These are phyloP conservation scores for Apotomis capreana DNA, from an alignment of 2,888 invertebrate genomes.

Conservation along the genomic window DNA sequence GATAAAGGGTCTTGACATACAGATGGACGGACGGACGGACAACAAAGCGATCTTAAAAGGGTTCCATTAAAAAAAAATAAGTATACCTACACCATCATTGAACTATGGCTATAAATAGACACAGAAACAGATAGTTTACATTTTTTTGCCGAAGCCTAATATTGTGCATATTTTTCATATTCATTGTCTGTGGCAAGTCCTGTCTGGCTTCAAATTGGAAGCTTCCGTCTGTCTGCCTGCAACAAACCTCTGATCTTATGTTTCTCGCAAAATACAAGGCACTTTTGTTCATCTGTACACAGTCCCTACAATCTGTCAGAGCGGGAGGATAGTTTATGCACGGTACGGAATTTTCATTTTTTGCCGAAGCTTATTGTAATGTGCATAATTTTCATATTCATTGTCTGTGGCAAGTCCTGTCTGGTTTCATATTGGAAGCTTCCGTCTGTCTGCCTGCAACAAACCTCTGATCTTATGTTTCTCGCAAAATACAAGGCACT, in stretches of 20 bases:
- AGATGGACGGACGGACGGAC: too few species aligned
- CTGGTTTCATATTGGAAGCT: slow-evolving; percentile 30
- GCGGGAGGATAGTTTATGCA: too few species aligned
- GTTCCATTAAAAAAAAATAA: too few species aligned
- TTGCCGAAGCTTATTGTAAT: background rate
- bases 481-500: slow-evolving; percentile 17
- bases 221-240: slow-evolving; percentile 19
- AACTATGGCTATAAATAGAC: too few species aligned
- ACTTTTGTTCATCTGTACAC: background rate
- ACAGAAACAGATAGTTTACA: too few species aligned
- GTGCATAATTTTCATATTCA: background rate
- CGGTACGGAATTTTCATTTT: too few species aligned
- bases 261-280: slow-evolving; percentile 18
- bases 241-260: slow-evolving; percentile 23
- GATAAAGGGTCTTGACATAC: too few species aligned
- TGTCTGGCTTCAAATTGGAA: slow-evolving; percentile 30
- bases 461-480: slow-evolving; percentile 23
- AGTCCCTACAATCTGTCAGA: background rate
- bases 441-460: slow-evolving; percentile 16
- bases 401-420: slow-evolving; percentile 17
- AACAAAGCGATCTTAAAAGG: too few species aligned
- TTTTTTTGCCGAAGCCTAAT: background rate
- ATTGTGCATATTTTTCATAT: background rate
- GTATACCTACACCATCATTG: too few species aligned
- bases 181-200: slow-evolving; percentile 4